Conservation (phyloP, 2,888 invertebrate species). For the Drosophila merina region DNA sequence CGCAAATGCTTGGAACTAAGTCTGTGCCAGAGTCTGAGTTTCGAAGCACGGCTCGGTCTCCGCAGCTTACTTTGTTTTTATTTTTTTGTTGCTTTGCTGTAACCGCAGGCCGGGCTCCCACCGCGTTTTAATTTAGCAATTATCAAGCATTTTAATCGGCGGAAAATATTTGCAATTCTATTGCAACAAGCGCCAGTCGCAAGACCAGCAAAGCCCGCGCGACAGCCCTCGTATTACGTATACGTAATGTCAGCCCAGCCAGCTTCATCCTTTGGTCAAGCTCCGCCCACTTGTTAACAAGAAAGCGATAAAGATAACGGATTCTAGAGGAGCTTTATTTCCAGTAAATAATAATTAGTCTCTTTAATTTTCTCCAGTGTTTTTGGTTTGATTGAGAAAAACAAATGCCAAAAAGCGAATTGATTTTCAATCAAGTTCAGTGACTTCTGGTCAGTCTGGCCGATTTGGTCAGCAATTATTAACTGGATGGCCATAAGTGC, state of each 20-base stretch:
- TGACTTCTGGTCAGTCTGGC: slow-evolving; percentile 63
- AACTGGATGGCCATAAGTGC: slow-evolving; percentile 68
- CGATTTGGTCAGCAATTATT: slow-evolving; percentile 74
- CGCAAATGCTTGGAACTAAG: slow-evolving; percentile 55
- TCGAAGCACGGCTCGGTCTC: slow-evolving; percentile 3
- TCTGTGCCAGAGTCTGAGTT: slow-evolving; percentile 12
- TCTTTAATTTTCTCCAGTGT: background rate
- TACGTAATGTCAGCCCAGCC: slow-evolving; percentile 45
- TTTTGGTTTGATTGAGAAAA: slow-evolving; percentile 22
- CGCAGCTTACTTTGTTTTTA: slow-evolving; percentile 11
- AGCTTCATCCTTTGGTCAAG: slow-evolving; percentile 12
- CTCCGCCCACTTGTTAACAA: background rate
- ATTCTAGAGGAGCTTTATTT: too few relatives aligned
- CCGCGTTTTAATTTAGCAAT: slow-evolving; percentile 74
- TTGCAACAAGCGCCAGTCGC: slow-evolving; percentile 56
- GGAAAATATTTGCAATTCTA: slow-evolving; percentile 76
- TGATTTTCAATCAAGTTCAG: slow-evolving; percentile 70
- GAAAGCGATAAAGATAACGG: too few relatives aligned
- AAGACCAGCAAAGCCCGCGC: slow-evolving; percentile 14
- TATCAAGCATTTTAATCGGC: slow-evolving; percentile 71
- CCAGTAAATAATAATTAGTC: too few relatives aligned
- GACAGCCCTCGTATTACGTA: slow-evolving; percentile 62
- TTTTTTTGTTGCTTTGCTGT: slow-evolving; percentile 22
- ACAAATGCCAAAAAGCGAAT: slow-evolving; percentile 46
- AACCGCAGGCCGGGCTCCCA: slow-evolving; percentile 40